phyloP scores from a whole-genome alignment of 2,888 invertebrate genomes.

The Nemoura dubitans region DNA sequence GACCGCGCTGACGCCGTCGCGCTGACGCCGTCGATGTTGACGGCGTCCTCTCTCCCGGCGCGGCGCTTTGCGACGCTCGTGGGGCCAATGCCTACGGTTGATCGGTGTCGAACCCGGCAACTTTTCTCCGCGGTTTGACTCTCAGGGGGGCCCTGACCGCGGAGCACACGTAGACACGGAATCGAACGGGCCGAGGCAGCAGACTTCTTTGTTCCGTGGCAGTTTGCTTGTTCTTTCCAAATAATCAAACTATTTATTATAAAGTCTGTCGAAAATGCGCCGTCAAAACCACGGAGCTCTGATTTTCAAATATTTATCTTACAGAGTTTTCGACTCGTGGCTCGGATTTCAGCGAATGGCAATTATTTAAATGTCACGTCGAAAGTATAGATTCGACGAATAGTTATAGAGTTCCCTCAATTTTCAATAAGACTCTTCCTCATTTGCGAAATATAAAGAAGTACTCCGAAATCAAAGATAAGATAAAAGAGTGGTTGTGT shows the following conservation, averaged over 20 bases:
- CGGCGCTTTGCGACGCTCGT: background rate
- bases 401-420: too few relatives aligned
- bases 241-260: too few relatives aligned
- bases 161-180: background rate
- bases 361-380: too few relatives aligned
- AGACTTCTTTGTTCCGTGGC: background rate
- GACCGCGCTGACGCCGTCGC: too few relatives aligned
- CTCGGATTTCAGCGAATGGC: too few relatives aligned
- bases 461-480: too few relatives aligned
- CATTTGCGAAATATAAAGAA: too few relatives aligned
- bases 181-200: background rate
- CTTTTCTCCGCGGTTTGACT: background rate
- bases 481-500: too few relatives aligned
- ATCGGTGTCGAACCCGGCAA: background rate
- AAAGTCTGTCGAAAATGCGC: too few relatives aligned
- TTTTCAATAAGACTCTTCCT: too few relatives aligned
- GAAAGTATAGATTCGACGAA: too few relatives aligned
- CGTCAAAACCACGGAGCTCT: background rate
- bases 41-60: background rate
- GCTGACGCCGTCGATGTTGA: background rate
- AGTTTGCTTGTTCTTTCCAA: background rate
- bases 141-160: background rate
- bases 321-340: background rate
- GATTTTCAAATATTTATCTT: background rate
- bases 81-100: background rate